phyloP scores from a whole-genome alignment of 2,888 invertebrate species.

The Petrolisthes cinctipes region DNA sequence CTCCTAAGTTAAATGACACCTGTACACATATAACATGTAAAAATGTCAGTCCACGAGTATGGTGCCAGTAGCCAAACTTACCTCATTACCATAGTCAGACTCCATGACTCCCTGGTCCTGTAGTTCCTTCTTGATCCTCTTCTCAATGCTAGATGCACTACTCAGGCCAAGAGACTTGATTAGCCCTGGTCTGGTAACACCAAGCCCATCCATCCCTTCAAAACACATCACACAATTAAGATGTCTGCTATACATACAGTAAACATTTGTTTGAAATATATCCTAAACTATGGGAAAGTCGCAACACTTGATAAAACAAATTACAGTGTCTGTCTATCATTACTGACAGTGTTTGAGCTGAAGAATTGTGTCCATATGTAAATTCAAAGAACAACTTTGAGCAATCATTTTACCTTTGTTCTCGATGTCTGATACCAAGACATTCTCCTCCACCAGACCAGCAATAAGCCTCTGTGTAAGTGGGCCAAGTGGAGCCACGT shows the following conservation, averaged over 20 bases:
- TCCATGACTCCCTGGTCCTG: conserved; percentile 65
- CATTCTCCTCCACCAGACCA: conserved; percentile 88
- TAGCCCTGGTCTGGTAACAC: conserved; percentile 61
- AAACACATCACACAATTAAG: not conserved
- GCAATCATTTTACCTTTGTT: conserved; percentile 59
- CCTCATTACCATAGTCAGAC: conserved; percentile 58
- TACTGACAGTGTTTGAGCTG: too few species aligned
- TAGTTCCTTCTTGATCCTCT: conserved; percentile 62
- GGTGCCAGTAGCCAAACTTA: not conserved
- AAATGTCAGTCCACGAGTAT: too few species aligned
- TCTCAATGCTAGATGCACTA: conserved; percentile 61
- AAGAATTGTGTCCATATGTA: too few species aligned
- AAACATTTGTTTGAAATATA: not conserved
- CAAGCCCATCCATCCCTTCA: conserved; percentile 56
- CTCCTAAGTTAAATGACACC: too few species aligned
- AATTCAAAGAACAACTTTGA: not conserved
- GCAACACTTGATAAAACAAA: too few species aligned
- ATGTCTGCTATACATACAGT: conserved; percentile 1
- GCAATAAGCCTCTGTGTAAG: conserved; percentile 89
- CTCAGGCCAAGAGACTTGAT: conserved; percentile 56
- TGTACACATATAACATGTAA: too few species aligned
- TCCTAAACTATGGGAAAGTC: too few species aligned
- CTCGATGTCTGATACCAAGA: conserved; percentile 67
- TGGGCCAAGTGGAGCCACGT: conserved; percentile 78
- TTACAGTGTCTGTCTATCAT: too few species aligned